Percentiles rank a stretch among this genome's conserved stretches.
Evolutionary conservation across 2,797 vertebrate genomes (phyloP).

Genomic region (Crenichthys baileyi): DNA sequence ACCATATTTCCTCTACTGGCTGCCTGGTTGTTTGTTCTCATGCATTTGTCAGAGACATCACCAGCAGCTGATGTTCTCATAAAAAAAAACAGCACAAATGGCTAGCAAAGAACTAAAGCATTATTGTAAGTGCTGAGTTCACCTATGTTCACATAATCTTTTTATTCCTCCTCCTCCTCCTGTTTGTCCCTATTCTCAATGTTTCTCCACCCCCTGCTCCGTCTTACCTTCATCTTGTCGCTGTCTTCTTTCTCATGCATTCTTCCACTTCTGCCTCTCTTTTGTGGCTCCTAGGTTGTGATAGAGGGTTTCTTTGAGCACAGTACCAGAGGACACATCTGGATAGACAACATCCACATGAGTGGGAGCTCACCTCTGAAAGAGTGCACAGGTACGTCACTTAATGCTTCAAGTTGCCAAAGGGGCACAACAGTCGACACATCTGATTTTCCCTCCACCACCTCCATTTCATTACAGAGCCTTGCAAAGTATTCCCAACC

Average conservation of each 20-base stretch:
- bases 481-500: background rate
- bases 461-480: too few relatives aligned
- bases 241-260: background rate
- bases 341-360: constrained; percentile 93
- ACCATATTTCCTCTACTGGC: constrained; percentile 25
- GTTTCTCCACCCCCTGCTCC: constrained; percentile 14
- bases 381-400: constrained; percentile 93
- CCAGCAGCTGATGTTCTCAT: constrained; percentile 56
- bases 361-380: constrained; percentile 88
- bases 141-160: constrained; percentile 62
- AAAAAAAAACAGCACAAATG: constrained; percentile 49
- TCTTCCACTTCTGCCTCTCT: constrained; percentile 19
- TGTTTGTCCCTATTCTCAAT: constrained; percentile 42
- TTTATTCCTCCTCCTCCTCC: constrained; percentile 46
- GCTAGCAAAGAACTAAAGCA: constrained; percentile 31
- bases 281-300: constrained; percentile 83
- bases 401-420: background rate
- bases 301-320: constrained; percentile 91
- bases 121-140: constrained; percentile 48
- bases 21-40: constrained; percentile 29
- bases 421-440: background rate
- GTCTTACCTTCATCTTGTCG: constrained; percentile 3
- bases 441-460: background rate
- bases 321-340: constrained; percentile 88
- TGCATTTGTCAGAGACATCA: constrained; percentile 60